Base-by-base conservation (phyloP, 2,888 invertebrate genomes). In the Bombyx huttoni region DNA sequence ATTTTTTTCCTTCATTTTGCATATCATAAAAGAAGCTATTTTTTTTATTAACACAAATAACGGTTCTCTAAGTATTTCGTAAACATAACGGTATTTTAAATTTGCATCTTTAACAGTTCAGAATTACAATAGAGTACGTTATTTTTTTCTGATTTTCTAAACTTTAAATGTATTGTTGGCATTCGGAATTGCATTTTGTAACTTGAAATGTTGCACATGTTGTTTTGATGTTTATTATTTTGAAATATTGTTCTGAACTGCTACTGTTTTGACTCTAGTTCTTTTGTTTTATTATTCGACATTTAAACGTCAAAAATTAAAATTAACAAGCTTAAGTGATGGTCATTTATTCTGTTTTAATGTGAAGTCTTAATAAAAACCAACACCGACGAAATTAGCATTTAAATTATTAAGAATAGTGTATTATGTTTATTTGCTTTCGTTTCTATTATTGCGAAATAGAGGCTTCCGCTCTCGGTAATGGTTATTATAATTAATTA, bases 31-130 rank as follows among this genome's bases (percentile, higher is more conserved):
- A 57, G 60, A 62, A 63, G 53, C 59, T 70, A 72, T 78, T 81
- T 78, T 73, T 79, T 76, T 81, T 79, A 80, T 69, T 59, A 60
- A 68, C n/a, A n/a, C n/a, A n/a, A 58, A 60, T 82, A 85, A 83
- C 83, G 80, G 82, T 67, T 59, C 65, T 70, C 55, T 67, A 61
- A 70, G 65, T 76, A 69, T 73, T 67, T 80, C 66, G 77, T 84
- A 81, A 84, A 85, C 75, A 83, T 85, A 87, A 85, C 85, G 80
- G 86, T 53, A 57, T 65, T 40, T 35, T 3, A 8, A 40, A 78
- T 81, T 84, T 79, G 81, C 77, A 78, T 82, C 70, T 78, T 75
- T 75, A 68, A 67, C 75, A 75, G 63, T 70, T 82, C 76, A 67
- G 61, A 73, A 75, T 73, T 50, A 81, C 77, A 83, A 82, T 73